phyloP scores from a whole-genome alignment of 2,113 vertebrate species.

The Oreochromis tanganicae region DNA sequence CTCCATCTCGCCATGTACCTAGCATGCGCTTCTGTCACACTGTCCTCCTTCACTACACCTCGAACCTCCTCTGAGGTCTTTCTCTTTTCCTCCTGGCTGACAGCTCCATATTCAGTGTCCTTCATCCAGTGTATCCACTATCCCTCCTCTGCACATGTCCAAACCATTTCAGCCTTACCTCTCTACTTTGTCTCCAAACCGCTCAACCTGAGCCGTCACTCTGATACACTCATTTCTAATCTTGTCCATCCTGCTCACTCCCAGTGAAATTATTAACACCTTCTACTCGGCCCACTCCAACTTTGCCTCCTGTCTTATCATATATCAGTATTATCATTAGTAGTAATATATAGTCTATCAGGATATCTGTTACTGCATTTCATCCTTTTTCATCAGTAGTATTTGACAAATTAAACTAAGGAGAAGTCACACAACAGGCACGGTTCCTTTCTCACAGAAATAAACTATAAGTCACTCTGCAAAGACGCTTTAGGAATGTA shows the following conservation, averaged over 20 bases:
- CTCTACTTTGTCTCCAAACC: background rate
- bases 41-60: background rate
- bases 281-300: fast-evolving
- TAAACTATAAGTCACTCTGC: background rate
- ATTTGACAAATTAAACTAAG: background rate
- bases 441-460: background rate
- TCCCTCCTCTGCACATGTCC: background rate
- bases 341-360: background rate
- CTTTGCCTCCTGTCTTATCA: background rate
- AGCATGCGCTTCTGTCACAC: background rate
- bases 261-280: background rate
- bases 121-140: background rate
- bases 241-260: background rate
- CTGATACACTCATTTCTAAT: background rate
- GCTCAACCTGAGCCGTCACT: background rate
- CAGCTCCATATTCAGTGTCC: background rate
- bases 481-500: background rate
- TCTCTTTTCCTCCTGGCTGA: background rate
- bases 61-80: background rate
- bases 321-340: background rate
- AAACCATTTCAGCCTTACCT: background rate
- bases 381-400: background rate
- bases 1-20: background rate
- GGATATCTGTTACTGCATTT: background rate
- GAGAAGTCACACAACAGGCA: background rate